Conservation (phyloP, 2,113 vertebrate genomes). For the Xenopus borealis region DNA sequence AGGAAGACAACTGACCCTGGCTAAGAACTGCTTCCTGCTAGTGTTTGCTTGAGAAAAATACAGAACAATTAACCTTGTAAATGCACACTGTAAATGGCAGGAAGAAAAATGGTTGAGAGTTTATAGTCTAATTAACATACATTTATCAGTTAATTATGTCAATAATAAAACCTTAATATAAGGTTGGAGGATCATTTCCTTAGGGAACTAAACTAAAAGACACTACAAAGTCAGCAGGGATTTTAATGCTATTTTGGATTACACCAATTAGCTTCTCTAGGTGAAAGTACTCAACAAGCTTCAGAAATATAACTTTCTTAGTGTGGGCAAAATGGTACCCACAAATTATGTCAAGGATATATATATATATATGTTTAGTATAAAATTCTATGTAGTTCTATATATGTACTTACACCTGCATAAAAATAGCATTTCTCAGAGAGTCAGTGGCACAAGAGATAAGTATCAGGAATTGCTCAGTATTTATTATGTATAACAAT, state of each 20-base stretch:
- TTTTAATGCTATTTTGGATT: conserved; percentile 37
- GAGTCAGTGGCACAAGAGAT: conserved; percentile 72
- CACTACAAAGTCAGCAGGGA: conserved; percentile 28
- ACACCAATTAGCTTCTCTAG: conserved; percentile 29
- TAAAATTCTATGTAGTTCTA: too few species aligned
- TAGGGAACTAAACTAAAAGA: conserved; percentile 40
- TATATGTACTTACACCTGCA: too few species aligned
- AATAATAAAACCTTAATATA: conserved; percentile 42
- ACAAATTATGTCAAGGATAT: too few species aligned
- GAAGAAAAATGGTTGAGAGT: conserved; percentile 28
- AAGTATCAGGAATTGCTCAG: conserved; percentile 80
- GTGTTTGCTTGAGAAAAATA: background rate
- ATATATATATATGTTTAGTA: too few species aligned
- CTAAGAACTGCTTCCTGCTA: too few species aligned
- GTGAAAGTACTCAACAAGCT: conserved; percentile 13
- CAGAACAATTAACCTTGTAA: background rate
- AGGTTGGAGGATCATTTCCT: conserved; percentile 34
- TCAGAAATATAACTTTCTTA: too few species aligned
- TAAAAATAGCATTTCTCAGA: conserved; percentile 31
- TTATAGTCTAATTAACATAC: conserved; percentile 42
- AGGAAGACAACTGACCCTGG: too few species aligned
- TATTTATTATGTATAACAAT: conserved; percentile 94
- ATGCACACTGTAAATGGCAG: background rate
- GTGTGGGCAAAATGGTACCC: background rate
- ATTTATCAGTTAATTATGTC: conserved; percentile 47